Evolutionary conservation across 1,140 invertebrate species (phyloP).

Genomic region (Acromyrmex heyeri): DNA sequence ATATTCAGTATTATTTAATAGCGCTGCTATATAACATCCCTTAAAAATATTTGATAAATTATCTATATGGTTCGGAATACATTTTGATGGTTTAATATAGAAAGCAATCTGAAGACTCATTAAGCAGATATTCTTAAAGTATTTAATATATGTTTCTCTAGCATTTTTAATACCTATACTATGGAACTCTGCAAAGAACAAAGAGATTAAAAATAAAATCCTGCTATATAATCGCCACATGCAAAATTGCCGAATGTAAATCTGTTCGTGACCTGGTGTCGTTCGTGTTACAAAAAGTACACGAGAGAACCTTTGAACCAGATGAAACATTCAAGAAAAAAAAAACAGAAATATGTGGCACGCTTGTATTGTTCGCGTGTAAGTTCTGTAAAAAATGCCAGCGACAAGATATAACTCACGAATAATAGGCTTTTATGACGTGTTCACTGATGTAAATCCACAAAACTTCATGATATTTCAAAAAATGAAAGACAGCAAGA

Average conservation of each 20-base stretch:
- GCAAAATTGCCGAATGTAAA: constrained; percentile 76
- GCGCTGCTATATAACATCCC: neutral
- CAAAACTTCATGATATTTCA: neutral
- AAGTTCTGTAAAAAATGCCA: constrained; percentile 24
- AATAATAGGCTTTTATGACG: constrained; percentile 48
- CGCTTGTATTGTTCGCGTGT: constrained; percentile 15
- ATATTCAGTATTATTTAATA: neutral
- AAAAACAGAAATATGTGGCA: constrained; percentile 33
- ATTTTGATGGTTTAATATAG: neutral
- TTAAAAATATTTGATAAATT: neutral
- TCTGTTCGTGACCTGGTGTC: constrained; percentile 74
- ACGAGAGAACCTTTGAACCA: constrained; percentile 39
- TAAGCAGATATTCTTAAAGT: neutral
- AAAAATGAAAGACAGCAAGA: neutral
- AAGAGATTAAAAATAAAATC: constrained; percentile 26
- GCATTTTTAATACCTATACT: neutral
- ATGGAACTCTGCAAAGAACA: neutral
- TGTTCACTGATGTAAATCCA: neutral
- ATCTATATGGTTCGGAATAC: neutral
- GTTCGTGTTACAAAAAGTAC: constrained; percentile 60
- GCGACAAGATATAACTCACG: constrained; percentile 24
- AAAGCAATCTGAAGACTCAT: neutral
- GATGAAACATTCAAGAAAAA: constrained; percentile 35
- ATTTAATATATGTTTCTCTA: neutral
- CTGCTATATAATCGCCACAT: constrained; percentile 34